phyloP scores from a whole-genome alignment of 2,113 vertebrate species.

The Prunella fulvescens region DNA sequence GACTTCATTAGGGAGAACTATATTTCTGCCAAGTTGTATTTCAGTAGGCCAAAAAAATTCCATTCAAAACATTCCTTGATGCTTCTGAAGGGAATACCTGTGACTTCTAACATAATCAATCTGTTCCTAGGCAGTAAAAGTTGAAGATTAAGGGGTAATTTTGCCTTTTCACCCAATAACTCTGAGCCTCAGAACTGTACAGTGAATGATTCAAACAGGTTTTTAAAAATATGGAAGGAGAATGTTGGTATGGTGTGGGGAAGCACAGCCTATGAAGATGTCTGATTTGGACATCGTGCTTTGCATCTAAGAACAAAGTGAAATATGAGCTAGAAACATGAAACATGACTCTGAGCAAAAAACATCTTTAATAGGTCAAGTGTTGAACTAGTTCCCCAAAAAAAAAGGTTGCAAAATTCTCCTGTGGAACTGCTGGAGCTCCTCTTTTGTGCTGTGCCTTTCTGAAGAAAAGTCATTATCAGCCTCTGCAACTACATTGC shows the following conservation, averaged over 20 bases:
- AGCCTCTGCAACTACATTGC: neutral
- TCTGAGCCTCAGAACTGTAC: neutral
- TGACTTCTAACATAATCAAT: neutral
- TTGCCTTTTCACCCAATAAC: neutral
- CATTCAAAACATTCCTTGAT: neutral
- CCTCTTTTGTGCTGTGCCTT: neutral
- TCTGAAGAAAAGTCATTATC: neutral
- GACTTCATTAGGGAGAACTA: neutral
- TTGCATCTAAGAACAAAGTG: neutral
- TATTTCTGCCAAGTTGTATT: neutral
- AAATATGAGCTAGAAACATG: neutral
- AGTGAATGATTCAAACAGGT: neutral
- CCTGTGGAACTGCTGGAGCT: neutral
- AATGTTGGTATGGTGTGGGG: neutral
- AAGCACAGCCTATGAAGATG: neutral
- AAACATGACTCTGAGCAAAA: neutral
- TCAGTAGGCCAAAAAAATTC: neutral
- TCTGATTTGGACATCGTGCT: neutral
- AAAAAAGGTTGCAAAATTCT: neutral
- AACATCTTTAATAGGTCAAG: neutral
- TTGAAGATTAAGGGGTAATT: neutral
- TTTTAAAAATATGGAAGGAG: neutral
- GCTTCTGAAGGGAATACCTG: neutral
- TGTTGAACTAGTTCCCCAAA: neutral
- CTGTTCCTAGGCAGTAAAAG: neutral